These are phyloP conservation scores for Mactromeris polynyma DNA, from an alignment of 2,888 invertebrate species.

Conservation along the genomic window DNA sequence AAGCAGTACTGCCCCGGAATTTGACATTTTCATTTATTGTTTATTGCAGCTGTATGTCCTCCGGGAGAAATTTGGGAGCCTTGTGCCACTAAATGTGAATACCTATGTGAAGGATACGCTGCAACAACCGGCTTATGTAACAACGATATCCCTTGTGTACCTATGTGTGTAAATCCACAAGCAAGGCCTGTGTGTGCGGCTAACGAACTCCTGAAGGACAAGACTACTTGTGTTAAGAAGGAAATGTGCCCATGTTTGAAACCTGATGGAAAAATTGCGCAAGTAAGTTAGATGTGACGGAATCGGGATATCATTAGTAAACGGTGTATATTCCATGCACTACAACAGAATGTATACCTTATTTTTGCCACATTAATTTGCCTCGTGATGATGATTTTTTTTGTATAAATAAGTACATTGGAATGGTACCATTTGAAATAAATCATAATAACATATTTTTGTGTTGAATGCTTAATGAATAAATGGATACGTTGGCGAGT, in stretches of 20 bases:
- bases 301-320: no score
- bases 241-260: slow-evolving; percentile 93
- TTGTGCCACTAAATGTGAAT: slow-evolving; percentile 74
- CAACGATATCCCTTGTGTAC: slow-evolving; percentile 84
- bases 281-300: no score
- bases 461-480: no score
- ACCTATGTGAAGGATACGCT: slow-evolving; percentile 71
- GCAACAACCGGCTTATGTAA: slow-evolving; percentile 68
- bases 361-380: no score
- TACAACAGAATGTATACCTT: no score
- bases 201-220: slow-evolving; percentile 90
- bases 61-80: slow-evolving; percentile 88
- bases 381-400: no score
- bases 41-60: slow-evolving; percentile 79
- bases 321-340: no score
- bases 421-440: no score
- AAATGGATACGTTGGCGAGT: no score
- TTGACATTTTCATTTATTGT: not conserved
- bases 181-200: slow-evolving; percentile 69
- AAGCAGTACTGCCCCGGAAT: no score
- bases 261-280: slow-evolving; percentile 90
- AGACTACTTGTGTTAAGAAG: slow-evolving; percentile 91
- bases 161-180: slow-evolving; percentile 73
- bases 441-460: no score
- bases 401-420: no score